Evolutionary conservation across 1,140 invertebrate species (phyloP).

Genomic region (Brachionus manjavacas): DNA sequence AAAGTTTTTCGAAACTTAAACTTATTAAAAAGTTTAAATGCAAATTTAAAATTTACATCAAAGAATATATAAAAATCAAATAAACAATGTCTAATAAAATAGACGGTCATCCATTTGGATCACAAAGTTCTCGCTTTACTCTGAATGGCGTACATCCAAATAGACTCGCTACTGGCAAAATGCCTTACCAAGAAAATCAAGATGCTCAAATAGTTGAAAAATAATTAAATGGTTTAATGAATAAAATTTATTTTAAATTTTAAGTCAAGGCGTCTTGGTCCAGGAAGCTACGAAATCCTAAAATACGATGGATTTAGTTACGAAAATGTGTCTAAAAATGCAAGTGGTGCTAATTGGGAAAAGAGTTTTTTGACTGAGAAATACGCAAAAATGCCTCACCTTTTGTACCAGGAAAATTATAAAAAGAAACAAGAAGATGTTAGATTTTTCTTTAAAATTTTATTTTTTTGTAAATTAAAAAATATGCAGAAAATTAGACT

Average conservation of each 20-base stretch:
- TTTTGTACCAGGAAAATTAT: conserved; percentile 32
- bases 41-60: neutral
- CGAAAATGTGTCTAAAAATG: neutral
- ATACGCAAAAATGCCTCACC: conserved; percentile 37
- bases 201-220: conserved; percentile 2
- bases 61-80: neutral
- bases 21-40: neutral
- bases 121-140: conserved; percentile 7
- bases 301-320: conserved; percentile 41
- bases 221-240: neutral
- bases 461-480: neutral
- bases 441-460: neutral
- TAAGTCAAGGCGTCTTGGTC: neutral
- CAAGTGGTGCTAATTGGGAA: conserved; percentile 42
- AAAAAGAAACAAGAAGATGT: conserved; percentile 26
- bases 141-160: conserved; percentile 29
- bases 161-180: neutral
- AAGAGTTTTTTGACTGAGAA: neutral
- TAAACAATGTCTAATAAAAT: neutral
- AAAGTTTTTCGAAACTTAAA: neutral
- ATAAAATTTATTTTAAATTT: neutral
- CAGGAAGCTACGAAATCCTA: conserved; percentile 31
- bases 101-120: conserved; percentile 26
- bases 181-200: conserved; percentile 34
- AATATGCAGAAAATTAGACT: conserved; percentile 9